Conservation (phyloP, 1,140 invertebrate species). For the Homarus americanus region DNA sequence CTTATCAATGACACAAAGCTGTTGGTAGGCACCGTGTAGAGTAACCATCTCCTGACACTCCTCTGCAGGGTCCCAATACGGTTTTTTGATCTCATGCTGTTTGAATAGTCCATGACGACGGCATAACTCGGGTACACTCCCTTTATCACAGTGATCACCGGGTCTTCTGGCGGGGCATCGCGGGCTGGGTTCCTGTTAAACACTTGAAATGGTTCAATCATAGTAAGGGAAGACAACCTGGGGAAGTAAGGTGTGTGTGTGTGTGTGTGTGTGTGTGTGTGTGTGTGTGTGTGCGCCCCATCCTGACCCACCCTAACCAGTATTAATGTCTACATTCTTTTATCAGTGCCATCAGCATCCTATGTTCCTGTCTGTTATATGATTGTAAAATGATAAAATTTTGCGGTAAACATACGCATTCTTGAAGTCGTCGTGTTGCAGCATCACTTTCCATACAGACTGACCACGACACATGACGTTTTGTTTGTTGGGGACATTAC, state of each 20-base stretch:
- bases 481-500: not conserved
- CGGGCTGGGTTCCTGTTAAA: not conserved
- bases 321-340: no score
- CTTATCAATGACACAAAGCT: not conserved
- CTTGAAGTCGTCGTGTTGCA: not conserved
- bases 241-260: not conserved
- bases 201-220: no score
- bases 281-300: no score
- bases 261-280: no score
- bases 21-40: not conserved
- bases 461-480: not conserved
- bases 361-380: not conserved
- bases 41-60: not conserved
- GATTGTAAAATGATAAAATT: no score
- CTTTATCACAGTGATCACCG: not conserved
- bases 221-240: not conserved
- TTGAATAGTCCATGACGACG: not conserved
- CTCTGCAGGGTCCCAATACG: not conserved
- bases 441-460: not conserved
- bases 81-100: not conserved
- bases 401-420: not conserved
- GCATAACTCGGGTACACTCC: not conserved
- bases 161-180: not conserved
- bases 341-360: no score
- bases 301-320: no score